Evolutionary conservation across 1,140 invertebrate genomes (phyloP).

Genomic region (Cephus cinctus): DNA sequence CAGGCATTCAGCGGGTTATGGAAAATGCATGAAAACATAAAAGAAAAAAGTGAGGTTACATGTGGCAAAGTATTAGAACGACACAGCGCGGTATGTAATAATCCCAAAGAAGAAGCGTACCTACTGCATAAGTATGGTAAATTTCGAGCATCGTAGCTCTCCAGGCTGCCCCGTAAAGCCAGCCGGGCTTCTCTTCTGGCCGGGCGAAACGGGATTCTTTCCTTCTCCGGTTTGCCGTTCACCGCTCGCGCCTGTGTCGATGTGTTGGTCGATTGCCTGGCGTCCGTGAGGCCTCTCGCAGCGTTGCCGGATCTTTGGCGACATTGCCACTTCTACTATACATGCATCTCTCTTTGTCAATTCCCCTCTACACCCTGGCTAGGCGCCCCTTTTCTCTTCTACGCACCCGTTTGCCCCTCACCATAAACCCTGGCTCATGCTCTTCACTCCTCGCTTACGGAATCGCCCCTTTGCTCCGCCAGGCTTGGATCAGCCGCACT

Average conservation of each 20-base stretch:
- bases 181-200: conserved; percentile 23
- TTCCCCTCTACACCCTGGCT: conserved; percentile 11
- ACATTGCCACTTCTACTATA: conserved; percentile 28
- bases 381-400: conserved; percentile 20
- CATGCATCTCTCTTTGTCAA: too few species aligned
- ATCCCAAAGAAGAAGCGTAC: too few species aligned
- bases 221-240: conserved; percentile 46
- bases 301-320: conserved; percentile 18
- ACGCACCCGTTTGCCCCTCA: conserved; percentile 7
- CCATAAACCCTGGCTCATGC: not conserved
- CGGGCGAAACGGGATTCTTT: conserved; percentile 54
- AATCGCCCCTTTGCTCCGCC: conserved; percentile 2
- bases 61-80: too few species aligned
- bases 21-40: too few species aligned
- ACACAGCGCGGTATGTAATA: too few species aligned
- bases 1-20: too few species aligned
- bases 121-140: too few species aligned
- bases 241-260: conserved; percentile 28
- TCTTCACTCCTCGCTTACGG: too few species aligned
- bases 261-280: conserved; percentile 42
- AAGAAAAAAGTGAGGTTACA: too few species aligned
- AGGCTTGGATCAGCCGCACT: conserved; percentile 12
- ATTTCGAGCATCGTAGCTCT: too few species aligned
- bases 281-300: conserved; percentile 38
- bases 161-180: too few species aligned